Conservation (phyloP, 2,888 invertebrate species). For the Lacanobia wlatinum region DNA sequence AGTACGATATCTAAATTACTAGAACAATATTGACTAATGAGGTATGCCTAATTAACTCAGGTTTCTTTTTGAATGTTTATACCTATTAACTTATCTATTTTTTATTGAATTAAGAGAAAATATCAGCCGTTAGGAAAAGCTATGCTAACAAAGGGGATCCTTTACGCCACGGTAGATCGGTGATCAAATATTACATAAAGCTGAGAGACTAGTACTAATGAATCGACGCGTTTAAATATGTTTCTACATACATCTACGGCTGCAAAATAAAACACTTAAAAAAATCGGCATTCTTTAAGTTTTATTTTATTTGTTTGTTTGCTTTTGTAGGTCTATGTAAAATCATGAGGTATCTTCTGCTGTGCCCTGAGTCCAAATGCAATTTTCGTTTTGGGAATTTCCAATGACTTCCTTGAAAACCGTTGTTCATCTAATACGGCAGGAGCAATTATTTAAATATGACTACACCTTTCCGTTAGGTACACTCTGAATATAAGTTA, state of each 20-base stretch:
- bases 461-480: no score
- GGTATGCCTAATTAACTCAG: slow-evolving; percentile 32
- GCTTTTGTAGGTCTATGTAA: no score
- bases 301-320: no score
- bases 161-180: background rate
- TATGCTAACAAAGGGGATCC: slow-evolving; percentile 6
- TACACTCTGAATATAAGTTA: background rate
- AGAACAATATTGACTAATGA: slow-evolving; percentile 46
- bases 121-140: slow-evolving; percentile 12
- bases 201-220: slow-evolving; percentile 4
- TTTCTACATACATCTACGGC: background rate
- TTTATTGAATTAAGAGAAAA: slow-evolving; percentile 38
- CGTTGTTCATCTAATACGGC: no score
- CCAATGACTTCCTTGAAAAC: no score
- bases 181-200: slow-evolving; percentile 18
- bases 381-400: no score
- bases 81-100: slow-evolving; percentile 16
- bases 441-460: no score
- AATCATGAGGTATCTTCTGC: no score
- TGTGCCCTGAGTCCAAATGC: no score
- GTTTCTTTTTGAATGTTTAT: slow-evolving; percentile 24
- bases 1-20: slow-evolving; percentile 25
- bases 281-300: no score
- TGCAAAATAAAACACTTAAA: no score
- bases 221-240: background rate